Conservation (phyloP, 2,113 vertebrate species). For the Paratilapia polleni region DNA sequence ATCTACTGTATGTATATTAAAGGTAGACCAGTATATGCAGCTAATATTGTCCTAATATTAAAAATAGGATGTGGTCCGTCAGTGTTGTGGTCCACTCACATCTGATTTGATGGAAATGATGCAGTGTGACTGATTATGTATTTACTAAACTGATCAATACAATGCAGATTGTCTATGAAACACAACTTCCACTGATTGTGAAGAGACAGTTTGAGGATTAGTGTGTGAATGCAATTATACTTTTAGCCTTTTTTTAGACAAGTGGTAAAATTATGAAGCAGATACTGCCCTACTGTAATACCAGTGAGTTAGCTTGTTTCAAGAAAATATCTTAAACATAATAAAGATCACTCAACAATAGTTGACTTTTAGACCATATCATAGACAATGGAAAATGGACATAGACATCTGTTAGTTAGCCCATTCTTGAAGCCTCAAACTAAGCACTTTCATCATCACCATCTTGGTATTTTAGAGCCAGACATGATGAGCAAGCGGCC, state of each 20-base stretch:
- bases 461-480: not conserved
- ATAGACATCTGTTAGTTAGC: no score
- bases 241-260: no score
- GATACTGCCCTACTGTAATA: no score
- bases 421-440: not conserved
- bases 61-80: not conserved
- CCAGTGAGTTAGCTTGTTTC: no score
- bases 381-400: no score
- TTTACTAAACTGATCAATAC: constrained; percentile 39
- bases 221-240: not conserved
- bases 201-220: constrained; percentile 13
- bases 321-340: no score
- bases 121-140: constrained; percentile 22
- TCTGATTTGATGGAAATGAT: constrained; percentile 21
- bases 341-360: no score
- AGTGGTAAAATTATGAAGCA: no score
- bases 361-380: no score
- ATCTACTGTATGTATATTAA: constrained; percentile 34
- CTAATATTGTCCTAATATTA: not conserved
- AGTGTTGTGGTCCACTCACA: not conserved
- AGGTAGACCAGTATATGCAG: not conserved
- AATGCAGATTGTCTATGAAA: constrained; percentile 4
- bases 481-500: no score
- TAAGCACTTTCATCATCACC: not conserved
- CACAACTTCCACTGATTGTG: constrained; percentile 4